Conservation (phyloP, 2,113 vertebrate genomes). For the Bubo bubo region DNA sequence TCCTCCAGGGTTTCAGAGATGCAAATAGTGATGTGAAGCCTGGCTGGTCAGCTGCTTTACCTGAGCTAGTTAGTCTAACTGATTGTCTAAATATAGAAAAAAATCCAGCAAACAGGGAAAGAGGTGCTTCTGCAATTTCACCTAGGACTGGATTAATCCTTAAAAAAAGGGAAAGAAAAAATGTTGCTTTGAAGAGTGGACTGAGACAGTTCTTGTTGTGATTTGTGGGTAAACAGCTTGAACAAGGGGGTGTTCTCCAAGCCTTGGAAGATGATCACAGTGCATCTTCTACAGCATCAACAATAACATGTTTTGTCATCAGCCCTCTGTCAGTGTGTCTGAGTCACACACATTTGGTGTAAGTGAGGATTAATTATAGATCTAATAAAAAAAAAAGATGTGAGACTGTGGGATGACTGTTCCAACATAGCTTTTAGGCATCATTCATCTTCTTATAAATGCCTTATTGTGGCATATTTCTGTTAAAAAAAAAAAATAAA, state of each 20-base stretch:
- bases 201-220: neutral
- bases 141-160: neutral
- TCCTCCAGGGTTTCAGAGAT: conserved; percentile 64
- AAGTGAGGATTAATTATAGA: conserved; percentile 53
- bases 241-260: conserved; percentile 7
- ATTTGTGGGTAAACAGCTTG: conserved; percentile 26
- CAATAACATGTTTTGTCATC: conserved; percentile 58
- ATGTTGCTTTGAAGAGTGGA: neutral
- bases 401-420: conserved; percentile 39
- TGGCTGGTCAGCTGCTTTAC: conserved; percentile 56
- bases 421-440: conserved; percentile 49
- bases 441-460: conserved; percentile 52
- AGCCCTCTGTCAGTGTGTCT: conserved; percentile 42
- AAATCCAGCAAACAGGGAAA: neutral
- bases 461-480: neutral
- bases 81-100: neutral
- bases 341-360: conserved; percentile 53
- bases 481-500: neutral
- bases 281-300: conserved; percentile 34
- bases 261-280: conserved; percentile 3
- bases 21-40: conserved; percentile 52
- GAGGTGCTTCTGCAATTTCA: neutral
- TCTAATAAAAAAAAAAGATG: neutral
- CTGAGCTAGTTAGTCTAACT: conserved; percentile 31
- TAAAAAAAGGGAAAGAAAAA: neutral